A percentile compares a stretch with the other conserved stretches of the same genome.
Conservation (phyloP, 1,140 invertebrate genomes). For the Euborellia annulipes region DNA sequence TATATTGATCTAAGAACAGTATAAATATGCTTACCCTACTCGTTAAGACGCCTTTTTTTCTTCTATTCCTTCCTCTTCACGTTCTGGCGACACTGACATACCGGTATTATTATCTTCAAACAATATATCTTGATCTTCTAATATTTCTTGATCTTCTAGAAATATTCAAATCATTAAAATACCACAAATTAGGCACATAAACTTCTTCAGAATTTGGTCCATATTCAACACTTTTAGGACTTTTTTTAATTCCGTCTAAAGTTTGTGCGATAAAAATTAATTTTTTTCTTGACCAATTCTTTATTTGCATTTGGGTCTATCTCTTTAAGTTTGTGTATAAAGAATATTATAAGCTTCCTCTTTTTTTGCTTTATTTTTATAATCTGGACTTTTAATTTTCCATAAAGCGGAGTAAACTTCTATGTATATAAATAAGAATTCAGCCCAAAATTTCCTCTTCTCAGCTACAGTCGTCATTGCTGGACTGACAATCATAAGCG, state of each 20-base stretch:
- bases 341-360: conserved; percentile 23
- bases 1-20: too few species aligned
- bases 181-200: background rate
- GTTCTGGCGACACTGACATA: too few species aligned
- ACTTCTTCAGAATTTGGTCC: background rate
- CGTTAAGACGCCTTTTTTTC: too few species aligned
- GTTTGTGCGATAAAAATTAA: conserved; percentile 27
- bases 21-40: too few species aligned
- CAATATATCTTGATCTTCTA: too few species aligned
- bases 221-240: background rate
- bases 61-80: too few species aligned
- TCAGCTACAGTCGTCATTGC: too few species aligned
- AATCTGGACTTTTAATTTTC: conserved; percentile 21
- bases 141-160: background rate
- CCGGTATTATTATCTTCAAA: too few species aligned
- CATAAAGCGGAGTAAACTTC: conserved; percentile 25
- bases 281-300: conserved; percentile 26
- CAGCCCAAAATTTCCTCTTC: too few species aligned
- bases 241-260: conserved; percentile 20
- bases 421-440: conserved; percentile 27
- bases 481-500: too few species aligned
- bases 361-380: conserved; percentile 20
- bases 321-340: conserved; percentile 22
- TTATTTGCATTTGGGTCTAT: conserved; percentile 24
- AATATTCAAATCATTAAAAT: background rate